These are phyloP conservation scores for Phalera bucephala DNA, from an alignment of 2,888 invertebrate species.

Conservation along the genomic window DNA sequence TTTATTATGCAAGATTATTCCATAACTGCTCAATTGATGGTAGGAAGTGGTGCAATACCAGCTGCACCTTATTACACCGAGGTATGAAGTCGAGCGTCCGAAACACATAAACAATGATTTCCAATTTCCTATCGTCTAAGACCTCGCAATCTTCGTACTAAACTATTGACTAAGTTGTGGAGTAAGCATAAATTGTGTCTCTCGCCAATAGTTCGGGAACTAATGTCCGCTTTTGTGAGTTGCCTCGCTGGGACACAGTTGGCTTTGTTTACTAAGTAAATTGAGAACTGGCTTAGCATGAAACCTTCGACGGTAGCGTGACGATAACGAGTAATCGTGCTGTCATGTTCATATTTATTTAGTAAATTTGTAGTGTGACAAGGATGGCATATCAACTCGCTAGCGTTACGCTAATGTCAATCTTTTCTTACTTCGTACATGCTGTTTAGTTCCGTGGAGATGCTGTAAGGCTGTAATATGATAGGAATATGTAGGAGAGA, in stretches of 20 bases:
- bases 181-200: constrained; percentile 60
- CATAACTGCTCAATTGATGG: too few species aligned
- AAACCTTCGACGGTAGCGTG: too few species aligned
- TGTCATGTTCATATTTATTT: too few species aligned
- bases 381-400: too few species aligned
- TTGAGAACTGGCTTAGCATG: constrained; percentile 41
- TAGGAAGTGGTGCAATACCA: too few species aligned
- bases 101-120: constrained; percentile 58
- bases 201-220: constrained; percentile 51
- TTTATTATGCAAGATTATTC: too few species aligned
- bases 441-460: constrained; percentile 33
- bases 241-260: constrained; percentile 48
- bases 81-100: constrained; percentile 32
- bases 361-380: too few species aligned
- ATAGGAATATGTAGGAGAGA: too few species aligned
- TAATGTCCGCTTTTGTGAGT: constrained; percentile 54
- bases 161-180: constrained; percentile 53
- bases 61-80: constrained; percentile 39
- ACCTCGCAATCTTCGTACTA: constrained; percentile 36
- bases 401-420: too few species aligned
- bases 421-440: too few species aligned
- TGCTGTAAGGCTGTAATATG: too few species aligned
- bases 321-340: too few species aligned
- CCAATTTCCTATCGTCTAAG: constrained; percentile 49
- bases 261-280: constrained; percentile 49